Evolutionary conservation across 2,888 invertebrate species (phyloP).

Genomic region (Sisyra terminalis): DNA sequence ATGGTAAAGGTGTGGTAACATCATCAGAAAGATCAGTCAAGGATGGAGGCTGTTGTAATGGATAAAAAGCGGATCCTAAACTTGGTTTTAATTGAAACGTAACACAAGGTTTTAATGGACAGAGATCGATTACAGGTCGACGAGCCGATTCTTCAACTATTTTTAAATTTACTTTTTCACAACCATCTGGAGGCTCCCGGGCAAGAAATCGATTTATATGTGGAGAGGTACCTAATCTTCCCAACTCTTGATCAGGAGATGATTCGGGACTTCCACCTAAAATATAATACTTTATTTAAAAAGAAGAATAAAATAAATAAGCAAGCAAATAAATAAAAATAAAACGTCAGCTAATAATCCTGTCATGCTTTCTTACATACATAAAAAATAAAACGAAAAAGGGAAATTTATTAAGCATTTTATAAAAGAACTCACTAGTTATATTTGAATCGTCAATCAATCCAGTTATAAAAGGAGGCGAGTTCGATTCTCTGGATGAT

Average conservation of each 20-base stretch:
- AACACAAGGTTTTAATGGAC: slow-evolving; percentile 39
- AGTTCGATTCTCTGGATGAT: slow-evolving; percentile 45
- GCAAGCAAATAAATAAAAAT: slow-evolving; percentile 7
- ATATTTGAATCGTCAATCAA: slow-evolving; percentile 39
- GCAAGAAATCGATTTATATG: slow-evolving; percentile 74
- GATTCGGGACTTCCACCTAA: slow-evolving; percentile 59
- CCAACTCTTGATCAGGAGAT: slow-evolving; percentile 56
- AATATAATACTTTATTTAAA: slow-evolving; percentile 16
- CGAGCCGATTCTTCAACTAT: slow-evolving; percentile 32
- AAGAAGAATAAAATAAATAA: slow-evolving; percentile 11
- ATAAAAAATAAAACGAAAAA: slow-evolving; percentile 7
- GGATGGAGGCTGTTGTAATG: slow-evolving; percentile 34
- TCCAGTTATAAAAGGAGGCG: slow-evolving; percentile 43
- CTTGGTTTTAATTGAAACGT: slow-evolving; percentile 66
- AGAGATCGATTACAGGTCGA: slow-evolving; percentile 16
- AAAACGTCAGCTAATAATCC: slow-evolving; percentile 4
- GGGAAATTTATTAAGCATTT: slow-evolving; percentile 12
- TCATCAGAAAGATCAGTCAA: slow-evolving; percentile 18
- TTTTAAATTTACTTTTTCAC: slow-evolving; percentile 67
- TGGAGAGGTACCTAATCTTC: slow-evolving; percentile 61
- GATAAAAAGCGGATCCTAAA: slow-evolving; percentile 65
- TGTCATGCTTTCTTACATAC: neutral
- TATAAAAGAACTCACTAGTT: slow-evolving; percentile 29
- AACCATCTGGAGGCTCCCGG: slow-evolving; percentile 78
- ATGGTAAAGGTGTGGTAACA: slow-evolving; percentile 14